A percentile compares a stretch with the other conserved stretches of the same genome.
Evolutionary conservation across 37 sponge, comb jelly and placozoan genomes (phyloP).

Genomic region (Geodia barretti): DNA sequence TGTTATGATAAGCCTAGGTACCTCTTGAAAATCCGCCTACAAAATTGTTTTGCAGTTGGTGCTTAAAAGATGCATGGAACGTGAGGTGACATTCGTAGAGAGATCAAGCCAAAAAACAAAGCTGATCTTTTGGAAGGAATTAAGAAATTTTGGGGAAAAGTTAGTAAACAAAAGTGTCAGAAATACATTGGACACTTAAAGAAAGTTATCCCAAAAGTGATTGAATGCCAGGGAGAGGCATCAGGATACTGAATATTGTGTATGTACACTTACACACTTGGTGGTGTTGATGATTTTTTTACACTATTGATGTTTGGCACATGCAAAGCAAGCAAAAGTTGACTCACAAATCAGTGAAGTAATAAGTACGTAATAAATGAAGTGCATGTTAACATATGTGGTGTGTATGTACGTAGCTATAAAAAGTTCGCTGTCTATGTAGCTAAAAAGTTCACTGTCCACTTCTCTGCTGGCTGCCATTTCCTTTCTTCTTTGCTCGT

Average conservation of each 20-base stretch:
- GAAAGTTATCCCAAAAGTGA: slow-evolving; percentile 16
- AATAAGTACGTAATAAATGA: no score
- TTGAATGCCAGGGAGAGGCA: slow-evolving; percentile 2
- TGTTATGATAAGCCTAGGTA: no score
- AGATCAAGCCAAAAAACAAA: slow-evolving; percentile 13
- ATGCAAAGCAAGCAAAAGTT: no score
- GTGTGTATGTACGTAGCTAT: background rate
- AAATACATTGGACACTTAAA: slow-evolving; percentile 8
- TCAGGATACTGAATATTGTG: slow-evolving; percentile 19
- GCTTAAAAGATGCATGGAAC: no score
- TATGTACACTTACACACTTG: background rate
- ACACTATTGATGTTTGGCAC: no score
- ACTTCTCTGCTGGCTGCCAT: no score
- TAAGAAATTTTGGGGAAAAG: slow-evolving; percentile 2
- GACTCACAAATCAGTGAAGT: no score
- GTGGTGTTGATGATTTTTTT: no score
- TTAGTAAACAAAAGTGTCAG: slow-evolving; percentile 6
- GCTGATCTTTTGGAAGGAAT: slow-evolving; percentile 25
- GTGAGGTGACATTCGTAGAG: background rate
- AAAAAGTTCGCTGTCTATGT: background rate
- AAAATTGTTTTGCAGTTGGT: no score
- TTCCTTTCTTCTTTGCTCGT: background rate
- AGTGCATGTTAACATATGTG: background rate
- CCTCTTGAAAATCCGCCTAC: no score
- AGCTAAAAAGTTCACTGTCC: background rate